Conservation (phyloP, 2,113 vertebrate genomes). For the Hymenochirus boettgeri region DNA sequence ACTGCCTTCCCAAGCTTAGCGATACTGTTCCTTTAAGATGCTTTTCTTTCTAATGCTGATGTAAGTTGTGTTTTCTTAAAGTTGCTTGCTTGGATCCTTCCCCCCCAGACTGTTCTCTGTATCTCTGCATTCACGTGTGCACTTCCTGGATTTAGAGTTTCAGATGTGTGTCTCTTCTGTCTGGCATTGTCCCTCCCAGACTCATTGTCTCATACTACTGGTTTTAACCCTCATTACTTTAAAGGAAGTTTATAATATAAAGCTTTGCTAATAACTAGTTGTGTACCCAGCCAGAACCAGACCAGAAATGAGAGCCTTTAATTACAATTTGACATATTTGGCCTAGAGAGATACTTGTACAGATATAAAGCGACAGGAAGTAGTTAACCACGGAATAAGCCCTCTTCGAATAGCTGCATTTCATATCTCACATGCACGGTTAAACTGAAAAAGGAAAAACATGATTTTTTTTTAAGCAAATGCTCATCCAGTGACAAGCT, state of each 20-base stretch:
- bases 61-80: too few species aligned
- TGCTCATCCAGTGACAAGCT: too few species aligned
- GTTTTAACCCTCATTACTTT: conserved; percentile 1
- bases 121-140: conserved; percentile 19
- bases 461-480: too few species aligned
- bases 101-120: neutral
- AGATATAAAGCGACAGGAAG: conserved; percentile 23
- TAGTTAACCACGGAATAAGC: conserved; percentile 30
- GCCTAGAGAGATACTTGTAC: neutral
- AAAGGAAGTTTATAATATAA: too few species aligned
- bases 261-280: neutral
- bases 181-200: conserved; percentile 39
- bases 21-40: neutral
- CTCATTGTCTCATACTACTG: conserved; percentile 1
- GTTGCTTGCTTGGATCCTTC: too few species aligned
- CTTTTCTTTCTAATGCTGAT: neutral
- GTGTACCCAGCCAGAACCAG: neutral
- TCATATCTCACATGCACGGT: too few species aligned
- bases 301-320: neutral
- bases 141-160: conserved; percentile 31
- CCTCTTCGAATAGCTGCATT: neutral
- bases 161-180: conserved; percentile 15
- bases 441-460: too few species aligned
- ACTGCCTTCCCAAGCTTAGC: neutral
- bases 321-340: neutral